Evolutionary conservation across 2,797 vertebrate species (phyloP), one percentile per base, ranked within the genome.

Genomic region (Anguilla pacifica): DNA sequence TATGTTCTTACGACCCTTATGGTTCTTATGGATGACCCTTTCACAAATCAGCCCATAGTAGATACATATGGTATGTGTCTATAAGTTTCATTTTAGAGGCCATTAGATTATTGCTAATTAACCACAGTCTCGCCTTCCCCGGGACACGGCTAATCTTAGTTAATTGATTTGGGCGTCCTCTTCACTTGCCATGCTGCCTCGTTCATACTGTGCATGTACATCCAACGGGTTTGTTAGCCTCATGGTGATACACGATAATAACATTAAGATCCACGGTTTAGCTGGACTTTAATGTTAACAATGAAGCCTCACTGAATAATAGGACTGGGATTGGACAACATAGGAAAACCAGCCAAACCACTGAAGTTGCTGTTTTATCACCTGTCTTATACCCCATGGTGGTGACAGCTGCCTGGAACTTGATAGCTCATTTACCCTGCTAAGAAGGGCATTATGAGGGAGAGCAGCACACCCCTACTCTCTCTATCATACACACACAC

Each of bases 1-100:
- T 90, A 86, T 90, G 77, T 51, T 64, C 67, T 57, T 57, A 57
- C 35, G 35, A 35, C 53, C 53, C 53, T 13, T 17, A 61, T 3
- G 67, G 67, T 15, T 35, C 6, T 9, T 35, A 35, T 77, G 31
- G 9, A 17, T 39, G 35, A 70, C 9, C 67, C 9, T 28, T 31
- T 9, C 67, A 25, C 25, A 10, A 31, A 70, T 28, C 25, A 10
- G 6, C n/a, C n/a, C n/a, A 10, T n/a, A 31, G 67, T 2, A 28
- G 67, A 67, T 67, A n/a, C 25, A 67, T 67, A 22, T 67, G 61
- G 25, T n/a, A 67, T 22, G 22, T 77, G 72, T 39, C 2, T 17
- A 43, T 4, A 11, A 39, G 13, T 39, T 77, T 77, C 72, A 19
- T 77, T 77, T 39, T 39, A 39, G 31, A 13, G 6, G 11, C 31